A percentile compares a stretch with the other conserved stretches of the same genome.
Evolutionary conservation across 1,140 invertebrate species (phyloP).

Genomic region (Maniola jurtina): DNA sequence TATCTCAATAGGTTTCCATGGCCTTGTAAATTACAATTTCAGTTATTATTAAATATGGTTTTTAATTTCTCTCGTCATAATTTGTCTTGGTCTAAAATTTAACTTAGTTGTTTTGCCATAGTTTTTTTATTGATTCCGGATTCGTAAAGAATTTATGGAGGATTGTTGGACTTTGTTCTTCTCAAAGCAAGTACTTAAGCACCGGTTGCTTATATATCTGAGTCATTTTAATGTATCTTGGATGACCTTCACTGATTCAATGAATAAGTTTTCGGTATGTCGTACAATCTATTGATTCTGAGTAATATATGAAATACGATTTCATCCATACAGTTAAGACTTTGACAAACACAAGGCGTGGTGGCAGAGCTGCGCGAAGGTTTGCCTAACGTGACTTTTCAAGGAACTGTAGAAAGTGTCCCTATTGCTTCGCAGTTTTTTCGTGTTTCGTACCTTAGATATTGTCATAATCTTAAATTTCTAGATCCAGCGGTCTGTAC

Average conservation of each 20-base stretch:
- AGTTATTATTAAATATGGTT: background rate
- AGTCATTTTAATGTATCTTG: conserved; percentile 32
- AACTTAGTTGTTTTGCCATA: background rate
- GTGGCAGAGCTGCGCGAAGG: too few species aligned
- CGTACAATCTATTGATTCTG: conserved; percentile 8
- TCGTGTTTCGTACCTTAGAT: too few species aligned
- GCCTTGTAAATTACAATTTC: conserved; percentile 19
- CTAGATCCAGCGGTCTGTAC: too few species aligned
- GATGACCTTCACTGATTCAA: conserved; percentile 20
- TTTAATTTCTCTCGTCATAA: background rate
- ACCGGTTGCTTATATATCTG: conserved; percentile 38
- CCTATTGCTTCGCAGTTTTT: too few species aligned
- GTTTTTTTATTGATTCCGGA: conserved; percentile 15
- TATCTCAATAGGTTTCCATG: conserved; percentile 36
- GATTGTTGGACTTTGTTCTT: conserved; percentile 4
- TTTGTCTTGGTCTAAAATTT: conserved; percentile 1
- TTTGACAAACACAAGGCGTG: too few species aligned
- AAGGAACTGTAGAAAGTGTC: too few species aligned
- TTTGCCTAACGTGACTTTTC: too few species aligned
- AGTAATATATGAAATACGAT: conserved; percentile 6
- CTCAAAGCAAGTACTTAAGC: conserved; percentile 17
- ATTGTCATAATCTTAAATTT: too few species aligned
- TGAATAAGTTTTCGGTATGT: conserved; percentile 11
- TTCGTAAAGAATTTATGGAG: conserved; percentile 19
- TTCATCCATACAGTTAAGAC: conserved; percentile 15